Base-by-base conservation (phyloP, 1,140 invertebrate species). In the Brachionus manjavacas region DNA sequence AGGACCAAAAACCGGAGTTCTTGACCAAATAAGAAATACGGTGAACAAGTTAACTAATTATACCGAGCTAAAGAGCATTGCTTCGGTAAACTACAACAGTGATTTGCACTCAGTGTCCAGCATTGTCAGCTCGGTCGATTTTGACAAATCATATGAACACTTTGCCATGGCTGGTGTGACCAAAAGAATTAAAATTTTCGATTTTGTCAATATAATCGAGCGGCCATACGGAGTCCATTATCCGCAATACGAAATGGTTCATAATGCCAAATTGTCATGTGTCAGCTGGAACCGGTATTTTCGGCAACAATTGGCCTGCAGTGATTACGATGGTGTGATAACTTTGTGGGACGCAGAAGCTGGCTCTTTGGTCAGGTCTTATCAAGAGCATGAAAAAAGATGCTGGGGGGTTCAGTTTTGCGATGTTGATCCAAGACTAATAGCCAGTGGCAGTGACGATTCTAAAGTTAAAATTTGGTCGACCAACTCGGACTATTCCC, bases 351-450 rank as follows among this genome's bases (percentile, higher is more conserved):
- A 98, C 90, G 94, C 94, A 1, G 92, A 92, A 23, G 94, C 93
- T 0, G 93, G 68, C 14, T 14, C 39, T 4, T 41, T 83, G 23
- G 52, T 78, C 80, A 83, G 49, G 66, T 84, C 92, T 31, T 93
- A 93, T 87, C 92, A 95, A 88, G 96, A 98, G 89, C 96, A 98
- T 89, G 95, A 98, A 88, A 97, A 97, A 88, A 91, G 96, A 76
- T 96, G 95, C 88, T 98, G 96, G 96, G 95, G 94, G 86, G 95
- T 98, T 9, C 95, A 98, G 90, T 98, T 97, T 88, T 98, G 97
- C 88, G 92, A 94, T 85, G 93, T 95, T 52, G 95, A 98, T 89
- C 95, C 95, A 3, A 91, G 95, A 80, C 88, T 98, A 11, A 93
- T 98, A 83, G 96, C 96, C 4, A 96, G 95, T 1, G 96, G 95